Conservation (phyloP, 30 jellyfish, hydroid and myxozoan species). For the Chrysaora quinquecirrha region DNA sequence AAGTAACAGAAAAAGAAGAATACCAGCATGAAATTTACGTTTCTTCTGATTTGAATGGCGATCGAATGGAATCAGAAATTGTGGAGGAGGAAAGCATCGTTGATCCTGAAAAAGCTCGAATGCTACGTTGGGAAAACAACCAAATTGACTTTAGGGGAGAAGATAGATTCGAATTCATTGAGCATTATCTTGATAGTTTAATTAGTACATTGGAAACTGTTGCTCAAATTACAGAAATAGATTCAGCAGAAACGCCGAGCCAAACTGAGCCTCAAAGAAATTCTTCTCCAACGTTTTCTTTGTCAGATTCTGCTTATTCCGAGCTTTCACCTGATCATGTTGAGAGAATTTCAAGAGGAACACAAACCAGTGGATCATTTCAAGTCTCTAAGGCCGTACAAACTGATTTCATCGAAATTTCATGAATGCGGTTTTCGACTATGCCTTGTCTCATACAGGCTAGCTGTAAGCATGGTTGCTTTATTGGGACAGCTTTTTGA, state of each 20-base stretch:
- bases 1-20: background rate
- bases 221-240: background rate
- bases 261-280: background rate
- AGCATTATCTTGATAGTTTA: constrained; percentile 42
- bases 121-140: constrained; percentile 83
- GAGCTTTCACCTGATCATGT: background rate
- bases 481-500: too few relatives aligned
- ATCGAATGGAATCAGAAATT: background rate
- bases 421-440: too few relatives aligned
- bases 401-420: too few relatives aligned
- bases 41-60: background rate
- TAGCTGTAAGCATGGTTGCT: too few relatives aligned
- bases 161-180: constrained; percentile 82
- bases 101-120: constrained; percentile 63
- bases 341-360: background rate
- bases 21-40: background rate
- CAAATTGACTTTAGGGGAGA: constrained; percentile 80
- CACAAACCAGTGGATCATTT: background rate
- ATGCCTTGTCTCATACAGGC: too few relatives aligned
- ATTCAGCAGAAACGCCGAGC: background rate
- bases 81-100: background rate
- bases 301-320: background rate
- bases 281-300: background rate
- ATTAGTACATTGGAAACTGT: constrained; percentile 16
- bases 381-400: background rate